Conservation (phyloP, 2,888 invertebrate genomes). For the Diplolepis rosae region DNA sequence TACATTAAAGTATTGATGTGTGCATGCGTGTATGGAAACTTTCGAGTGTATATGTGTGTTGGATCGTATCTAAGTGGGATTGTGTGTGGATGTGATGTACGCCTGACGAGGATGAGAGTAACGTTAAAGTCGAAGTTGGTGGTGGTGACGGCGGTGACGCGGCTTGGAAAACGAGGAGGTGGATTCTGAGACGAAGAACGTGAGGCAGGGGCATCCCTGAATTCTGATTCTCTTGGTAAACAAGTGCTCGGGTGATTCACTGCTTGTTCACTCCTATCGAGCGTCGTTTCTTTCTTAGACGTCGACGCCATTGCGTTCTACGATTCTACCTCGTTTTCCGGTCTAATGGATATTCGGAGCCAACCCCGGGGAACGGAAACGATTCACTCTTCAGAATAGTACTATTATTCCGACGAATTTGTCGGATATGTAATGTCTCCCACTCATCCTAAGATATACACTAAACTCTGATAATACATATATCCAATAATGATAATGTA, state of each 20-base stretch:
- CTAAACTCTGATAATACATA: neutral
- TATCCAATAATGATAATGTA: neutral
- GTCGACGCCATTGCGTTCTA: constrained; percentile 64
- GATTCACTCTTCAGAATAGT: constrained; percentile 28
- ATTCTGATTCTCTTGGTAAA: constrained; percentile 72
- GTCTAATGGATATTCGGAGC: constrained; percentile 64
- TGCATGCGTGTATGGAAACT: neutral
- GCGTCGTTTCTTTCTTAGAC: constrained; percentile 70
- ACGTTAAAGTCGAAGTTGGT: constrained; percentile 46
- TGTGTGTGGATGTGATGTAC: constrained; percentile 2
- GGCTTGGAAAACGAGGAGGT: constrained; percentile 49
- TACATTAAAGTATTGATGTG: constrained; percentile 34
- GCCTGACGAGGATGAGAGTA: constrained; percentile 30
- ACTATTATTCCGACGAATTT: constrained; percentile 29
- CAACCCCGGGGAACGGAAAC: constrained; percentile 26
- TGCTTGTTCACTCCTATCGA: constrained; percentile 71
- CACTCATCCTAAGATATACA: neutral
- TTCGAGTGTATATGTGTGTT: too few relatives aligned
- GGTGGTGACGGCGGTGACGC: constrained; percentile 44
- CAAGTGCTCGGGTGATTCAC: constrained; percentile 73
- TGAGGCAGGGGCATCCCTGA: constrained; percentile 61
- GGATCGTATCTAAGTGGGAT: neutral
- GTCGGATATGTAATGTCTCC: neutral
- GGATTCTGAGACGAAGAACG: constrained; percentile 64
- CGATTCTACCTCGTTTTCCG: constrained; percentile 69